phyloP scores from a whole-genome alignment of 2,797 vertebrate species.

The Gadopsis bispinosus region DNA sequence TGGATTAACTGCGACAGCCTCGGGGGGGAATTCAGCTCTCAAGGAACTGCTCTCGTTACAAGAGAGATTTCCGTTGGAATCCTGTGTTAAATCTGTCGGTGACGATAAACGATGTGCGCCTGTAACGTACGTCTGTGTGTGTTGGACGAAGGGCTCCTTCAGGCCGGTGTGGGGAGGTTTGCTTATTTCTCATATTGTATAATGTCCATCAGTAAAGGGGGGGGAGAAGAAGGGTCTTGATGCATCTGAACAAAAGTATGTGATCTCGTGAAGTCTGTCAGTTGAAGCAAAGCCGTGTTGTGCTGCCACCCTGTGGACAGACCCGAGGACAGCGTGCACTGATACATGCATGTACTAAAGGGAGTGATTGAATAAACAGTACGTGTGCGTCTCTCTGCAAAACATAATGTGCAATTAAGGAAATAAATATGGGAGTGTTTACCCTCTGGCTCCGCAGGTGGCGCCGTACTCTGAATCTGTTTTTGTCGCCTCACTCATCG shows the following conservation, averaged over 20 bases:
- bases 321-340: conserved; percentile 8
- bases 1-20: conserved; percentile 13
- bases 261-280: not conserved
- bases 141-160: not conserved
- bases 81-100: not conserved
- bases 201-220: not conserved
- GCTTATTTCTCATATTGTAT: not conserved
- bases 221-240: not conserved
- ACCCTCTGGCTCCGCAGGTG: conserved; percentile 19
- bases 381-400: conserved; percentile 6
- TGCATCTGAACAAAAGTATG: not conserved
- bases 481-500: not conserved
- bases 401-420: conserved; percentile 34
- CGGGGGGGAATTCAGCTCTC: not conserved
- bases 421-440: conserved; percentile 49
- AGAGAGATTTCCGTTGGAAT: conserved; percentile 2
- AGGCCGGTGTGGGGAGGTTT: not conserved
- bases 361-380: not conserved
- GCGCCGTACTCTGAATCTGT: not conserved
- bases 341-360: conserved; percentile 6
- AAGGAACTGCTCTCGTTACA: not conserved
- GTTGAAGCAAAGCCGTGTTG: conserved; percentile 13
- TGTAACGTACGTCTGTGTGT: too few relatives aligned
- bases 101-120: not conserved
- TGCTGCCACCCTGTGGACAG: conserved; percentile 63